Base-by-base conservation (phyloP, 1,140 invertebrate species). In the Eurosta solidaginis region DNA sequence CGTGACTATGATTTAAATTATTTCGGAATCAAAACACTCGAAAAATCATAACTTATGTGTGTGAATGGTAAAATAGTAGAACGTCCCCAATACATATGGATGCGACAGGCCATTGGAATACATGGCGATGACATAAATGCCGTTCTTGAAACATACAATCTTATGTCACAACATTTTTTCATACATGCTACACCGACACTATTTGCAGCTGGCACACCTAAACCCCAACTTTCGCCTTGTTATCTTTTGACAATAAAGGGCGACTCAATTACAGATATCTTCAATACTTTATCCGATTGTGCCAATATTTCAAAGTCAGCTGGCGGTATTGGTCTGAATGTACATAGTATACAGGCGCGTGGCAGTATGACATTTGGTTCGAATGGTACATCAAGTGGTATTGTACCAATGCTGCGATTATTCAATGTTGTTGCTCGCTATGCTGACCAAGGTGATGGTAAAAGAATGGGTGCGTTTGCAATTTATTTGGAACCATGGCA, bases 401-500 rank as follows among this genome's bases (percentile, higher is more conserved):
- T 99, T 17, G 93, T 99, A 44, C 98, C 98, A 0, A 98, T 99
- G 96, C 89, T 99, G 9, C 88, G 96, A 81, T 96, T 99, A 0
- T 99, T 93, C 84, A 99, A 99, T 86, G 97, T 97, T 84, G 97
- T 97, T 40, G 97, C 97, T 0, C 90, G 96, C 81, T 99, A 99
- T 90, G 97, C 99, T 1, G 97, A 99, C 89, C 98, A 99, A 90
- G 97, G 98, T 40, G 98, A 97, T 29, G 99, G 98, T 84, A 99
- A 99, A 89, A 90, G 97, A 80, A 97, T 97, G 17, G 97, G 98
- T 42, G 97, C 98, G 17, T 98, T 99, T 91, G 97, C 98, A 17
- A 94, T 99, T 78, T 99, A 99, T 85, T 84, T 99, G 27, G 98
- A 99, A 88, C 98, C 98, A 2, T 99, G 98, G 98, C 98, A 99